Conservation (phyloP, 2,113 vertebrate genomes). For the Picathartes gymnocephalus region DNA sequence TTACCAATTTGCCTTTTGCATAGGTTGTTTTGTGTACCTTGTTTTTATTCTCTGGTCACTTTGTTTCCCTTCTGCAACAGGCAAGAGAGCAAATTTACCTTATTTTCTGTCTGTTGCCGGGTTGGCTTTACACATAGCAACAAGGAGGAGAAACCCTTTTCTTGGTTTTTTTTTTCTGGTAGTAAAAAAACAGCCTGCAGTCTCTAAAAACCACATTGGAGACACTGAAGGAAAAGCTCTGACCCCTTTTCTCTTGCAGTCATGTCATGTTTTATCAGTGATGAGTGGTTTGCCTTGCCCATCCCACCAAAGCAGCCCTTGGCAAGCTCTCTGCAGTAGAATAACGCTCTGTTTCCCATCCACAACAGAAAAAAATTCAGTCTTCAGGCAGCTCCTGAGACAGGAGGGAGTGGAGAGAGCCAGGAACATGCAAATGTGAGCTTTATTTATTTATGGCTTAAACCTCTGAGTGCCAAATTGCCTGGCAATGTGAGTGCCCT, state of each 20-base stretch:
- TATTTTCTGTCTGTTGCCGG: neutral
- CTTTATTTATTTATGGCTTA: neutral
- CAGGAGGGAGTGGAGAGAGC: neutral
- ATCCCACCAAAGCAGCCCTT: neutral
- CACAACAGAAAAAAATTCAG: neutral
- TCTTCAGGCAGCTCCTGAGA: neutral
- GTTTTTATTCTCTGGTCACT: neutral
- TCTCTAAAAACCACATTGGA: neutral
- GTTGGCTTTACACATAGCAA: slow-evolving; percentile 8
- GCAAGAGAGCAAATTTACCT: neutral
- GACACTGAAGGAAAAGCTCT: neutral
- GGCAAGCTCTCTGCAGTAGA: neutral
- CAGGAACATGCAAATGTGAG: neutral
- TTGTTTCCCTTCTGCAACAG: neutral
- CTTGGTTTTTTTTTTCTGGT: neutral
- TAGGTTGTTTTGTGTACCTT: neutral
- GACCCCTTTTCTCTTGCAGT: neutral
- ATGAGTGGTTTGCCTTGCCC: neutral
- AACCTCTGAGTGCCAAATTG: neutral
- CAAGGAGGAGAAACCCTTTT: neutral
- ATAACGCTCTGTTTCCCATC: neutral
- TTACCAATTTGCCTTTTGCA: neutral
- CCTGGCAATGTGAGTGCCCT: neutral
- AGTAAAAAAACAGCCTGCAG: neutral
- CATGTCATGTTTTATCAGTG: neutral